These are phyloP conservation scores for Loxodonta africana DNA, from an alignment of 2,113 vertebrate species.

Conservation along the genomic window DNA sequence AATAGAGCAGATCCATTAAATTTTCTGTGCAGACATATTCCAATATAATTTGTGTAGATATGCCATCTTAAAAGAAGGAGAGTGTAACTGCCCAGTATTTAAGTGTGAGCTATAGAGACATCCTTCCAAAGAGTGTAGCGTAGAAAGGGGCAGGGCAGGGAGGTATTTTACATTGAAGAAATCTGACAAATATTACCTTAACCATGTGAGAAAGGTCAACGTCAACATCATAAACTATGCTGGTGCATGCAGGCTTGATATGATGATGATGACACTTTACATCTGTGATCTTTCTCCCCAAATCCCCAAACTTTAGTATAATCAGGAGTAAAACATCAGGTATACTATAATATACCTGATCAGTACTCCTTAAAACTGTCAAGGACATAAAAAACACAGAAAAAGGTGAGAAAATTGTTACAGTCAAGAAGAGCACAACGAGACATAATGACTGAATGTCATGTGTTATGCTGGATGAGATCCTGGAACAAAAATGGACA, in stretches of 20 bases:
- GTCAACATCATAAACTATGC: too few species aligned
- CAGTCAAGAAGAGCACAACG: too few species aligned
- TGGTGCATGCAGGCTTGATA: too few species aligned
- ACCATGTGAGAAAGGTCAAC: too few species aligned
- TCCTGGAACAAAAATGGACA: background rate
- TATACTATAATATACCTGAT: too few species aligned
- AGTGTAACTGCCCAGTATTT: too few species aligned
- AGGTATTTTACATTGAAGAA: background rate
- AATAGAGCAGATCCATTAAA: too few species aligned
- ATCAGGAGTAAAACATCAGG: background rate
- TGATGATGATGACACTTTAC: background rate
- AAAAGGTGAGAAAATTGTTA: background rate
- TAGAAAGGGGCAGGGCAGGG: fast-evolving
- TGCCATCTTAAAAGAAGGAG: too few species aligned
- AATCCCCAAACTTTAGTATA: too few species aligned
- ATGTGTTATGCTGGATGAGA: background rate
- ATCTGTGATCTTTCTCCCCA: background rate
- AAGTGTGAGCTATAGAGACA: too few species aligned
- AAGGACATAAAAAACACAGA: background rate
- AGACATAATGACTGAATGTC: fast-evolving
- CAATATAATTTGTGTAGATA: background rate
- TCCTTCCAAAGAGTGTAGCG: too few species aligned
- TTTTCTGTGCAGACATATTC: background rate
- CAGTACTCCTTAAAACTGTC: background rate
- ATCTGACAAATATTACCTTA: background rate